A percentile compares a stretch with the other conserved stretches of the same genome.
These are phyloP conservation scores for Zosterops borbonicus DNA, from an alignment of 2,113 vertebrate species.

Conservation along the genomic window DNA sequence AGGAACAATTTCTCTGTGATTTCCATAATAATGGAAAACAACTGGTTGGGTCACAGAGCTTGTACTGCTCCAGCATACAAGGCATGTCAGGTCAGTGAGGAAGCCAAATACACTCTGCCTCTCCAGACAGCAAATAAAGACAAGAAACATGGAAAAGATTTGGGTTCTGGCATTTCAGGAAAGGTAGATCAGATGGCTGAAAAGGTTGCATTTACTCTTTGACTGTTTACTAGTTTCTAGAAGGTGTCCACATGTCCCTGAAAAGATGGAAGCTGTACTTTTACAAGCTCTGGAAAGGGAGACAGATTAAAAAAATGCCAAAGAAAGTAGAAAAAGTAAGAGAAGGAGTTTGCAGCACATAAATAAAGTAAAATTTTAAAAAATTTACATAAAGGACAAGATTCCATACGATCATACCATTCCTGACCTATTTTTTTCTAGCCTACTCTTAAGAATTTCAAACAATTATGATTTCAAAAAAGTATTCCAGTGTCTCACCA, in stretches of 20 bases:
- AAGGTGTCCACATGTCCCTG: not conserved
- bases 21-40: not conserved
- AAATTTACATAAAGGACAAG: not conserved
- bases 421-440: not conserved
- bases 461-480: not conserved
- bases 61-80: not conserved
- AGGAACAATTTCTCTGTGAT: not conserved
- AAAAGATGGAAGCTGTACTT: not conserved
- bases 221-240: not conserved
- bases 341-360: not conserved
- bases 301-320: not conserved
- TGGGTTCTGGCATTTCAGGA: not conserved
- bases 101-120: fast-evolving
- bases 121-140: not conserved
- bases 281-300: not conserved
- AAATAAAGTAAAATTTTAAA: not conserved
- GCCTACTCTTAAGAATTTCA: not conserved
- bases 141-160: not conserved
- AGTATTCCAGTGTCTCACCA: not conserved
- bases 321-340: not conserved
- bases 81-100: not conserved
- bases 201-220: not conserved
- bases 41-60: not conserved
- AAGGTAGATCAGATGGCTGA: not conserved
- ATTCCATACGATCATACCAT: not conserved